These are phyloP conservation scores for Xerus inauris DNA, from an alignment of 2,113 vertebrate genomes.

Conservation along the genomic window DNA sequence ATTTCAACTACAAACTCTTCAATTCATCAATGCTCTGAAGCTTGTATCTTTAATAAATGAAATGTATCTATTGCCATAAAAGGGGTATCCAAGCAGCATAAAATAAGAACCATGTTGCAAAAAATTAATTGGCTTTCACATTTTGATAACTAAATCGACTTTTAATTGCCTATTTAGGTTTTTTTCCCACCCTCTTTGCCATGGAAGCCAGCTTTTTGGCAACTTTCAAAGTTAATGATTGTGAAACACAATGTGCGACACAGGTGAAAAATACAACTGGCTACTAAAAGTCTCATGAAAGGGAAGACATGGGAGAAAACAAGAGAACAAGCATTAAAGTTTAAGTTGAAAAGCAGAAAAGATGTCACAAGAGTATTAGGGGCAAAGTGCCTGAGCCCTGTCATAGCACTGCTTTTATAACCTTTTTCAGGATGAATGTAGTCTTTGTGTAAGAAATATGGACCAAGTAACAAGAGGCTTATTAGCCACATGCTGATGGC, in stretches of 20 bases:
- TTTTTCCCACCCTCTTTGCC: background rate
- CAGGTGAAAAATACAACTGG: slow-evolving; percentile 84
- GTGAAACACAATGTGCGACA: background rate
- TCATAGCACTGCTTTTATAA: background rate
- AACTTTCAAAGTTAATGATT: slow-evolving; percentile 67
- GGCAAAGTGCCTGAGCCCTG: background rate
- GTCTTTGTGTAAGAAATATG: background rate
- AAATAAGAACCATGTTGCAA: slow-evolving; percentile 56
- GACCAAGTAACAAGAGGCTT: slow-evolving; percentile 4
- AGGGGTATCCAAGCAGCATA: slow-evolving; percentile 64
- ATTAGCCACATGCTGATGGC: background rate
- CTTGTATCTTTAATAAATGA: slow-evolving; percentile 76
- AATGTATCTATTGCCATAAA: slow-evolving; percentile 70
- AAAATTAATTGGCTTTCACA: slow-evolving; percentile 69
- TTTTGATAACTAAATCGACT: slow-evolving; percentile 68
- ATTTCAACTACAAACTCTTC: slow-evolving; percentile 79
- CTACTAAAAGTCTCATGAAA: slow-evolving; percentile 51
- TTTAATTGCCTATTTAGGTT: slow-evolving; percentile 30
- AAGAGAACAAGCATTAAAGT: background rate
- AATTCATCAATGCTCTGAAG: slow-evolving; percentile 78
- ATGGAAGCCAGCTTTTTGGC: background rate
- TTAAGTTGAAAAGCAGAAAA: slow-evolving; percentile 19
- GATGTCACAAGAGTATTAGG: background rate
- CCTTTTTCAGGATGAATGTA: background rate
- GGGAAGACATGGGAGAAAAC: background rate